Conservation (phyloP, 2,113 vertebrate species). For the Ammodytes dubius region DNA sequence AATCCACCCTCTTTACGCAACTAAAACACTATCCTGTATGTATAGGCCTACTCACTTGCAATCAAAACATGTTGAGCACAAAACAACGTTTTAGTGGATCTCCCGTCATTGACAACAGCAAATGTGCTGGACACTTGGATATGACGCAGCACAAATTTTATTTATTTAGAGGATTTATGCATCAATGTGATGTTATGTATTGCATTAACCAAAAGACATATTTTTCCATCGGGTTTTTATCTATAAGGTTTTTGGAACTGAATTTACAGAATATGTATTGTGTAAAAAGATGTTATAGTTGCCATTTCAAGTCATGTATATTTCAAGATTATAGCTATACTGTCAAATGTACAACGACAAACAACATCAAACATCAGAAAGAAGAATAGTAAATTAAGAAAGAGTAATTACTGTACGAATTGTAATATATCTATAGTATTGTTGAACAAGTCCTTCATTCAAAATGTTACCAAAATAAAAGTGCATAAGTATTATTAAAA, state of each 20-base stretch:
- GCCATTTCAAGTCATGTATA: background rate
- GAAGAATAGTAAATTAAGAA: no score
- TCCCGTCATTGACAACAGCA: background rate
- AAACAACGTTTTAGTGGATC: conserved; percentile 2
- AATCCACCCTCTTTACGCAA: background rate
- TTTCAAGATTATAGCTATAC: no score
- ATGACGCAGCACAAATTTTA: conserved; percentile 30
- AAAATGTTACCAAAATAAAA: background rate
- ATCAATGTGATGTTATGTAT: background rate
- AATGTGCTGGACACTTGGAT: conserved; percentile 15
- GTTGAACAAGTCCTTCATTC: background rate
- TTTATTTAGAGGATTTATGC: background rate
- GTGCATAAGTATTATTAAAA: background rate
- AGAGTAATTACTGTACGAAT: no score
- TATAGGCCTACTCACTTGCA: background rate
- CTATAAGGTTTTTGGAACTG: background rate
- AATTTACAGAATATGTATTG: background rate
- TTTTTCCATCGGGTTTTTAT: background rate
- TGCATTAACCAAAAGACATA: background rate
- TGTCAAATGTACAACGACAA: no score
- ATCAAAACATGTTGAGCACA: background rate
- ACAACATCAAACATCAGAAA: no score
- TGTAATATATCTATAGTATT: no score
- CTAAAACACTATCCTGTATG: background rate
- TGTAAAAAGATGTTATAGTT: background rate